Base-by-base conservation (phyloP, 2,888 invertebrate species). In the Drosophila cracens region DNA sequence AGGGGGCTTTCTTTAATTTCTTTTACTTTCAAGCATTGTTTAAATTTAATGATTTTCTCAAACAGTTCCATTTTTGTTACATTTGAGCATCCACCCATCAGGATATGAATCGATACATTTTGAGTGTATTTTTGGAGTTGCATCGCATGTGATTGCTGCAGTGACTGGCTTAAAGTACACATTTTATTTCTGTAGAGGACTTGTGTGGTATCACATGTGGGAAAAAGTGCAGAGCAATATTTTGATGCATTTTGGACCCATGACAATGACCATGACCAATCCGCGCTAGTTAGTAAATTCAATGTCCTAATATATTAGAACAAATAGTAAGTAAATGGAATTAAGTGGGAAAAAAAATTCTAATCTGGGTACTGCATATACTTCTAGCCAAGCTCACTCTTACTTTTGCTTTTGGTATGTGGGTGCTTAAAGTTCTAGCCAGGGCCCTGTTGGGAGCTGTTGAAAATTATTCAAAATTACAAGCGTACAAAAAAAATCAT, bases 401-500 rank as follows among this genome's bases (percentile, higher is more conserved):
- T 25, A 8, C 13, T 52, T 33, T 33, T 52, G 5, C 8, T 21
- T 57, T 40, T 38, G 54, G 11, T 48, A 40, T 72, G 53, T 6
- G 49, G 36, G 38, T 57, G 33, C 29, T 27, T 48, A 48, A 38
- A 59, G 36, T 57, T 61, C 29, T 13, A 4, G 56, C 7, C 33
- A 21, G 27, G n/a, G 46, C 31, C 5, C 31, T 34, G 40, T 56
- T 46, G 18, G 67, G 31, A 52, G 60, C 51, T 49, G 43, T 54
- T 43, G 46, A 56, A 76, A 73, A 70, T 71, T 79, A 66, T 77
- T 61, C 56, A 79, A 74, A 74, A 70, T 79, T 57, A 70, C 52
- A 29, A 58, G 70, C 62, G 53, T 63, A 62, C 49, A 71, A 70
- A 61, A n/a, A 29, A 58, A 76, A 58, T 63, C 53, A 63, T 64